phyloP scores from a whole-genome alignment of 2,888 invertebrate species.

The Eupithecia subumbrata region DNA sequence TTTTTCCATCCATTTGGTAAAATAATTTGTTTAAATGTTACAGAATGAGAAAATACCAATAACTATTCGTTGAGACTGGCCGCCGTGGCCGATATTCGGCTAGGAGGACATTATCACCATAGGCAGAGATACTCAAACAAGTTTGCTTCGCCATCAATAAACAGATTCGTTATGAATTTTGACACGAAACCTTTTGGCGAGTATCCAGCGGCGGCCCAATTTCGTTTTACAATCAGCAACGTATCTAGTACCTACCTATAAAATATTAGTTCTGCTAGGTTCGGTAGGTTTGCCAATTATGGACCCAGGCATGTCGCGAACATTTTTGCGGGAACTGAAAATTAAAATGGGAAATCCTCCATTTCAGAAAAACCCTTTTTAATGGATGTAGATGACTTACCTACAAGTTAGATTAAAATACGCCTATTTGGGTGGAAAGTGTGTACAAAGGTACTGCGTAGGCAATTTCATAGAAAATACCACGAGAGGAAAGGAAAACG shows the following conservation, averaged over 20 bases:
- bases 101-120: background rate
- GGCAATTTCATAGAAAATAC: background rate
- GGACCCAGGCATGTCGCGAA: background rate
- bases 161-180: conserved; percentile 22
- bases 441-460: background rate
- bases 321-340: background rate
- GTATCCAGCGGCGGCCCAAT: conserved; percentile 17
- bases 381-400: background rate
- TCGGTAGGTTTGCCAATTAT: background rate
- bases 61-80: background rate
- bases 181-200: conserved; percentile 21
- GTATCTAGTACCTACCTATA: conserved; percentile 12
- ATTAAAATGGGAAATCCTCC: background rate
- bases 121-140: conserved; percentile 1
- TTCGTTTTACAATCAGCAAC: conserved; percentile 15
- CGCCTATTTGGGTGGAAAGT: background rate
- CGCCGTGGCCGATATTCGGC: background rate
- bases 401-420: background rate
- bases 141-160: conserved; percentile 14
- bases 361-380: background rate
- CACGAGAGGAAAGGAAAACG: background rate
- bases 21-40: background rate
- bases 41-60: background rate
- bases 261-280: conserved; percentile 13
- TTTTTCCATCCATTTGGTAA: background rate